These are phyloP conservation scores for Drosophila ezoana DNA, from an alignment of 2,888 invertebrate species.

Conservation along the genomic window DNA sequence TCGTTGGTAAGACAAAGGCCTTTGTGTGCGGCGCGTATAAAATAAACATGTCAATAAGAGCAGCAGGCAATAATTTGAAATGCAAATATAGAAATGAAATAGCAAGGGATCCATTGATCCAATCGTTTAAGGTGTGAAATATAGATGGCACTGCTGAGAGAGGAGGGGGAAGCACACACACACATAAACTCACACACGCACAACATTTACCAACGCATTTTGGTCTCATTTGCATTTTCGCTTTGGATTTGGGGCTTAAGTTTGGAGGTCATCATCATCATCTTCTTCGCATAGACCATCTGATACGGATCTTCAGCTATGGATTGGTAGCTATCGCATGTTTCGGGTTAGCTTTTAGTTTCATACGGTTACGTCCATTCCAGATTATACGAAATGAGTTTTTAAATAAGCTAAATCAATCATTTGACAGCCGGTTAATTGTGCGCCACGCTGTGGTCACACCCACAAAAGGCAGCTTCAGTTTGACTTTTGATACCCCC, in stretches of 20 bases:
- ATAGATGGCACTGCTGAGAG: constrained; percentile 41
- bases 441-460: constrained; percentile 48
- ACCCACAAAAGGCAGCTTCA: constrained; percentile 45
- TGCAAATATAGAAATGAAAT: constrained; percentile 66
- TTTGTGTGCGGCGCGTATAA: constrained; percentile 54
- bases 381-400: constrained; percentile 69
- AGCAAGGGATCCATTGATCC: constrained; percentile 57
- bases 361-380: constrained; percentile 51
- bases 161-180: constrained; percentile 18
- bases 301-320: constrained; percentile 55
- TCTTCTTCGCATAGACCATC: constrained; percentile 29
- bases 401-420: constrained; percentile 77
- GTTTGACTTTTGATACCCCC: constrained; percentile 35
- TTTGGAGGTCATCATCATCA: constrained; percentile 53
- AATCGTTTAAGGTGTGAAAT: constrained; percentile 78
- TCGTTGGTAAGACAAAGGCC: constrained; percentile 60
- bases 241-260: constrained; percentile 25
- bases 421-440: constrained; percentile 71
- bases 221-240: constrained; percentile 65
- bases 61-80: constrained; percentile 72
- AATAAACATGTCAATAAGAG: constrained; percentile 79
- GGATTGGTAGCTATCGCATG: constrained; percentile 32
- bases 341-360: constrained; percentile 35
- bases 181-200: background rate
- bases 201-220: constrained; percentile 73